Conservation (phyloP, 2,797 vertebrate genomes). For the Pseudochirops corinnae region DNA sequence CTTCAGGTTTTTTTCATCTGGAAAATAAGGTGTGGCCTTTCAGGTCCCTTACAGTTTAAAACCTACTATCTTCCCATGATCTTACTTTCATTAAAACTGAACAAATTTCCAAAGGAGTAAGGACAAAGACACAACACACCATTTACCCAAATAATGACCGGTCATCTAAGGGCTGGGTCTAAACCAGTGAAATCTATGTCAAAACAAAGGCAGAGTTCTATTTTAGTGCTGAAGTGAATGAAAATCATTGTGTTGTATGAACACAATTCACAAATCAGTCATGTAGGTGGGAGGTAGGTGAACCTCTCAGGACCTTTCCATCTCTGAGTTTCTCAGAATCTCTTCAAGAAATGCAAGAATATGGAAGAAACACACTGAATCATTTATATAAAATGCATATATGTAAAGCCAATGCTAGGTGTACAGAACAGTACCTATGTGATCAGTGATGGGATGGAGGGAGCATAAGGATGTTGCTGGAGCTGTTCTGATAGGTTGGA, state of each 20-base stretch:
- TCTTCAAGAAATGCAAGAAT: background rate
- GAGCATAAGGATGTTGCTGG: background rate
- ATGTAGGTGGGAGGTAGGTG: background rate
- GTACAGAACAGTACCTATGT: background rate
- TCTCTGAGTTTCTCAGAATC: background rate
- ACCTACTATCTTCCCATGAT: background rate
- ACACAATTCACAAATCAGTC: background rate
- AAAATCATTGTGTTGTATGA: background rate
- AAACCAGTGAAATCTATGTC: background rate
- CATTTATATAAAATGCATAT: background rate
- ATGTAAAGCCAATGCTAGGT: constrained; percentile 3
- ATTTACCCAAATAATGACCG: background rate
- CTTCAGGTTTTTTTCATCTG: background rate
- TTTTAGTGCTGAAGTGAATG: constrained; percentile 22
- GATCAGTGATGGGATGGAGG: background rate
- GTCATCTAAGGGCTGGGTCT: background rate
- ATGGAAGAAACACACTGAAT: constrained; percentile 6
- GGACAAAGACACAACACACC: background rate
- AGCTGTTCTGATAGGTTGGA: background rate
- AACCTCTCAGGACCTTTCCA: background rate
- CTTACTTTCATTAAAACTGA: constrained; percentile 25
- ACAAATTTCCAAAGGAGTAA: background rate
- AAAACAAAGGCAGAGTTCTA: background rate
- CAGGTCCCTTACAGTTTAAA: background rate
- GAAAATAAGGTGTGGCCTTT: background rate